Percentiles rank a stretch among this genome's conserved stretches.
phyloP scores from a whole-genome alignment of 2,113 vertebrate species.

The Nannobrachium achirus region DNA sequence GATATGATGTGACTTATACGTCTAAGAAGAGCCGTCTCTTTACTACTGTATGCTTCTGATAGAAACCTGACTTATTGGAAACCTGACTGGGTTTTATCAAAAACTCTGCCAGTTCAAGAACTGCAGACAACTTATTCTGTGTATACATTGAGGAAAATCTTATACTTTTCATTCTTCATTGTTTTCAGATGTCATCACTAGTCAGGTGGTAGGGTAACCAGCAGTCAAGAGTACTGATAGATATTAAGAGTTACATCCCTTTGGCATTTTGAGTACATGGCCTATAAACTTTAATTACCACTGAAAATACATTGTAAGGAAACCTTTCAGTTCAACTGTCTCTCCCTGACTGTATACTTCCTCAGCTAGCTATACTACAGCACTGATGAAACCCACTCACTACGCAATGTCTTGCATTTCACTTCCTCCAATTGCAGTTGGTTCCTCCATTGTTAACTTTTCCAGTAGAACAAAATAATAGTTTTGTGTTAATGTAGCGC shows the following conservation, averaged over 20 bases:
- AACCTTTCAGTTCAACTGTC: too few relatives aligned
- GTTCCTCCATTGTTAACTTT: slow-evolving; percentile 7
- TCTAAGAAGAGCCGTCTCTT: too few relatives aligned
- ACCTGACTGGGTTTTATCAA: too few relatives aligned
- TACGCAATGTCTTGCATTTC: background rate
- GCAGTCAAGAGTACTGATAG: slow-evolving; percentile 36
- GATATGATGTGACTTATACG: too few relatives aligned
- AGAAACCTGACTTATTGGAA: too few relatives aligned
- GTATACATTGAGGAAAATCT: background rate
- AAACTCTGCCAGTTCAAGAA: too few relatives aligned
- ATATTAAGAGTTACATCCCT: slow-evolving; percentile 26
- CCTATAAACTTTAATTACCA: background rate
- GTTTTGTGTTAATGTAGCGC: background rate
- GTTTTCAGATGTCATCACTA: slow-evolving; percentile 29
- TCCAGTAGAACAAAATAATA: background rate
- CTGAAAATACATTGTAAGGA: slow-evolving; percentile 19
- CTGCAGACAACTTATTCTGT: too few relatives aligned
- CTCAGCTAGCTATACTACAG: background rate
- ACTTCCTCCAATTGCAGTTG: background rate
- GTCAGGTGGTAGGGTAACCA: background rate
- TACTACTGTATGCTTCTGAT: too few relatives aligned
- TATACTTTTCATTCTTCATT: slow-evolving; percentile 37
- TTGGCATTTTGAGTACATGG: background rate
- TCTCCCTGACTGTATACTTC: background rate
- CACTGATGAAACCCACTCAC: background rate